These are phyloP conservation scores for Otis tarda DNA, from an alignment of 2,113 vertebrate species.

Conservation along the genomic window DNA sequence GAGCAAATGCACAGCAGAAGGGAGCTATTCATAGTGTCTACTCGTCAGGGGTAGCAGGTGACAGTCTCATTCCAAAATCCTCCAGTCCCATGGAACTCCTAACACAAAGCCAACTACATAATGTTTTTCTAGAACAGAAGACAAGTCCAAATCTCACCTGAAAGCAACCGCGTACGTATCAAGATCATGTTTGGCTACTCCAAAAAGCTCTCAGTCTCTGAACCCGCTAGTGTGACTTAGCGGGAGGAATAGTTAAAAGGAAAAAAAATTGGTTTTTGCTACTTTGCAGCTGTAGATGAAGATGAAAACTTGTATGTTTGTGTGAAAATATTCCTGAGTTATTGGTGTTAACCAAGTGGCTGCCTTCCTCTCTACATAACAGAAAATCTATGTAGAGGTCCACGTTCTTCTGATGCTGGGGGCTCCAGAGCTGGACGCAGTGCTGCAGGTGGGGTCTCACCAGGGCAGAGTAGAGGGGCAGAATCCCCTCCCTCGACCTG, in stretches of 20 bases:
- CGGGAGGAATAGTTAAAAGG: neutral
- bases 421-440: no score
- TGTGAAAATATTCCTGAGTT: neutral
- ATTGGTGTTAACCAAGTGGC: neutral
- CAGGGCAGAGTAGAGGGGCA: no score
- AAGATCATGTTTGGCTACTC: neutral
- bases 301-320: neutral
- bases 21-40: neutral
- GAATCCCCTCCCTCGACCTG: no score
- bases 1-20: neutral
- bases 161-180: fast-evolving
- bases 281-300: neutral
- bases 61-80: neutral
- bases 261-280: neutral
- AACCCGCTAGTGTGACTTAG: neutral
- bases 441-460: no score
- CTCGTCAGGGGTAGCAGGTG: neutral
- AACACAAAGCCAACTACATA: neutral
- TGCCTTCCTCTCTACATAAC: neutral
- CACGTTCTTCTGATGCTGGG: no score
- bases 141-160: neutral
- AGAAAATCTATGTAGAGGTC: neutral
- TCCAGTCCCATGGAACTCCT: neutral
- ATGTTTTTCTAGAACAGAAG: neutral
- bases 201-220: neutral